Conservation (phyloP, 2,113 vertebrate species). For the Pollachius pollachius region DNA sequence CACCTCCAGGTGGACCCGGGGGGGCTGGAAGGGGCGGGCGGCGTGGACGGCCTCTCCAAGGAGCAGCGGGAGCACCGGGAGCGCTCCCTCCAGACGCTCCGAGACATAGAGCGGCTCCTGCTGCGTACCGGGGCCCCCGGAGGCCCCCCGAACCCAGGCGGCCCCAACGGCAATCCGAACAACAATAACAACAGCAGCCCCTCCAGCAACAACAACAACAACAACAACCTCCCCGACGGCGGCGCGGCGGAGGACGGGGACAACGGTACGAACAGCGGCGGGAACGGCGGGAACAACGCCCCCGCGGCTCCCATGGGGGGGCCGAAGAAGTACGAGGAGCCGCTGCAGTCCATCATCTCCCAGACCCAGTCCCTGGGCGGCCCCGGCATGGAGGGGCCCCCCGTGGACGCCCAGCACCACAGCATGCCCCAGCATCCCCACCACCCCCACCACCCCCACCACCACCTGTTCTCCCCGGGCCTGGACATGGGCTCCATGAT, state of each 20-base stretch:
- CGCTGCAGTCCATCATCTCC: conserved; percentile 93
- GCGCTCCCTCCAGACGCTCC: conserved; percentile 91
- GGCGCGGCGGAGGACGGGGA: conserved; percentile 54
- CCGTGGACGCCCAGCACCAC: conserved; percentile 65
- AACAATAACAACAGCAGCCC: conserved; percentile 61
- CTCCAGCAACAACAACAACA: conserved; percentile 59
- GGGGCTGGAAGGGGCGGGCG: conserved; percentile 52
- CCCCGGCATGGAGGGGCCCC: conserved; percentile 79
- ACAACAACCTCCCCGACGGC: conserved; percentile 70
- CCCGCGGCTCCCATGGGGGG: conserved; percentile 35
- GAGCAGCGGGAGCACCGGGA: conserved; percentile 96
- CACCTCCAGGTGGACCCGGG: conserved; percentile 62
- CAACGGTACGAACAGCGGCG: conserved; percentile 51
- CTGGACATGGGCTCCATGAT: conserved; percentile 87
- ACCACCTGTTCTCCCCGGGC: conserved; percentile 73
- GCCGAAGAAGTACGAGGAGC: conserved; percentile 92
- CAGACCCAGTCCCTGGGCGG: conserved; percentile 88
- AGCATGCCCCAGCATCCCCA: conserved; percentile 37
- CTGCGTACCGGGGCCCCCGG: conserved; percentile 80
- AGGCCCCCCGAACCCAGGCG: conserved; percentile 72
- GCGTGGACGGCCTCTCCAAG: conserved; percentile 85
- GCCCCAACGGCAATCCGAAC: conserved; percentile 44
- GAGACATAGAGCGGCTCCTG: conserved; percentile 91
- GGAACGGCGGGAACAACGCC: conserved; percentile 26
- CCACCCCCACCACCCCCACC: conserved; percentile 61